Percentiles rank a stretch among this genome's conserved stretches.
Evolutionary conservation across 2,888 invertebrate species (phyloP).

Genomic region (Caradrina clavipalpis): DNA sequence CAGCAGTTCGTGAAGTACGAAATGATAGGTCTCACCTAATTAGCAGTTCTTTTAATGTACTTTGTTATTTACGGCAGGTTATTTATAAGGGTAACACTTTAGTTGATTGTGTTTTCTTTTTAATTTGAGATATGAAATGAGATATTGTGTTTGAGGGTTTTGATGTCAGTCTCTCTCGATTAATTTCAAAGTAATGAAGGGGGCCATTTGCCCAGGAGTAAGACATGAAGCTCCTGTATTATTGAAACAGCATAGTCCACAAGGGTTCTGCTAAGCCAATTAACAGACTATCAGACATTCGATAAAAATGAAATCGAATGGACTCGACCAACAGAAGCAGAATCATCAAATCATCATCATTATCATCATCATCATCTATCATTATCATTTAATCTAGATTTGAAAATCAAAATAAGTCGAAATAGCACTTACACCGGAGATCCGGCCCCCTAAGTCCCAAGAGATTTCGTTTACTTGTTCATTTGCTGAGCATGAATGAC

Average conservation of each 20-base stretch:
- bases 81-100: slow-evolving; percentile 40
- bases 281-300: neutral
- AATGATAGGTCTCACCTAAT: slow-evolving; percentile 26
- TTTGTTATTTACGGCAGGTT: slow-evolving; percentile 35
- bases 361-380: too few species aligned
- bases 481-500: slow-evolving; percentile 51
- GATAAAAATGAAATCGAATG: neutral
- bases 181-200: slow-evolving; percentile 8
- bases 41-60: slow-evolving; percentile 35
- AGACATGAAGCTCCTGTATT: neutral
- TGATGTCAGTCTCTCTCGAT: neutral
- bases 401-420: slow-evolving; percentile 25
- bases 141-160: neutral
- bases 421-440: neutral
- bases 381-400: slow-evolving; percentile 14
- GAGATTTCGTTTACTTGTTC: slow-evolving; percentile 25
- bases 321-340: neutral
- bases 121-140: slow-evolving; percentile 16
- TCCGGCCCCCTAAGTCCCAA: slow-evolving; percentile 17
- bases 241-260: too few species aligned
- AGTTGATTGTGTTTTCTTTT: slow-evolving; percentile 13
- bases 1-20: neutral
- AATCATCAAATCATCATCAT: too few species aligned
- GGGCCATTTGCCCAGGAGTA: neutral
- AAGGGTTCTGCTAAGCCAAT: neutral